Percentiles rank a stretch among this genome's conserved stretches.
phyloP scores from a whole-genome alignment of 2,797 vertebrate genomes.

The Denticeps clupeoides region DNA sequence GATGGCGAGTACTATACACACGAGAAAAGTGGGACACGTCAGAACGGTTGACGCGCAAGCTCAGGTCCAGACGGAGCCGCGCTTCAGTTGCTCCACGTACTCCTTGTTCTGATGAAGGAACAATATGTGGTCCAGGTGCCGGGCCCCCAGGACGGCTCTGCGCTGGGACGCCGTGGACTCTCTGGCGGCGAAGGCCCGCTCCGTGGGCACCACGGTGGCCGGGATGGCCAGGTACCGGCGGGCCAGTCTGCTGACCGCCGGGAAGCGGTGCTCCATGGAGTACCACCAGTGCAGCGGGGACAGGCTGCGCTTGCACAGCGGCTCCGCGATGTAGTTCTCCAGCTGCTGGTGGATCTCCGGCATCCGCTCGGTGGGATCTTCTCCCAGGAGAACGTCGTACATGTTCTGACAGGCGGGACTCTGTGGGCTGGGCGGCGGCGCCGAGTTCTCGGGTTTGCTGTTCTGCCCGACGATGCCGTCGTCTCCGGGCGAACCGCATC shows the following conservation, averaged over 20 bases:
- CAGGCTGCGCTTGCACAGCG: conserved; percentile 48
- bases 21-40: too few relatives aligned
- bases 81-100: conserved; percentile 39
- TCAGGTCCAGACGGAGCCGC: conserved; percentile 26
- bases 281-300: conserved; percentile 56
- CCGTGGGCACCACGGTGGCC: conserved; percentile 35
- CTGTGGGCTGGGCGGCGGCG: too few relatives aligned
- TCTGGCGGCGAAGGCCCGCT: conserved; percentile 35
- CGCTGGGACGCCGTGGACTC: conserved; percentile 33
- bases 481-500: conserved; percentile 35
- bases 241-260: conserved; percentile 44
- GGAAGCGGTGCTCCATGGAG: conserved; percentile 50
- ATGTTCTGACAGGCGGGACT: conserved; percentile 29
- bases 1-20: too few relatives aligned
- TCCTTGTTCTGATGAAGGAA: conserved; percentile 55
- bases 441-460: conserved; percentile 14
- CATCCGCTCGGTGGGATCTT: conserved; percentile 51
- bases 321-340: conserved; percentile 57
- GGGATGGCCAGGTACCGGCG: conserved; percentile 49
- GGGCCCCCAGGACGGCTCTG: conserved; percentile 37
- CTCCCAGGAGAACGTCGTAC: conserved; percentile 54
- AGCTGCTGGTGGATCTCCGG: conserved; percentile 54
- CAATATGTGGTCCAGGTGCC: conserved; percentile 46
- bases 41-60: too few relatives aligned
- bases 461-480: conserved; percentile 34